phyloP scores from a whole-genome alignment of 2,797 vertebrate genomes.

The Leuciscus waleckii region DNA sequence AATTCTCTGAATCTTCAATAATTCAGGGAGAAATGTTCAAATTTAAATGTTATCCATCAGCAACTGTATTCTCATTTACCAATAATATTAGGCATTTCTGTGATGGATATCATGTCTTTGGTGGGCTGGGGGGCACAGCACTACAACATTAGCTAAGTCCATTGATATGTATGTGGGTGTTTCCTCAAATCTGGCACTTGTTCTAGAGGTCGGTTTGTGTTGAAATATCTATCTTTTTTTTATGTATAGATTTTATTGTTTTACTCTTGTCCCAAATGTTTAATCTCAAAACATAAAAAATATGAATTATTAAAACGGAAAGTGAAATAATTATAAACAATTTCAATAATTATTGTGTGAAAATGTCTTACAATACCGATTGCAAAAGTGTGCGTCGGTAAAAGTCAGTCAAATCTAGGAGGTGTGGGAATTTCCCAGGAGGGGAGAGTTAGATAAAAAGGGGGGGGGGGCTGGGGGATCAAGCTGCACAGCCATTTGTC shows the following conservation, averaged over 20 bases:
- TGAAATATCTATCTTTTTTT: neutral
- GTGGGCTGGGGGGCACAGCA: neutral
- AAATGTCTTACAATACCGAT: too few relatives aligned
- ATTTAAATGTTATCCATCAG: neutral
- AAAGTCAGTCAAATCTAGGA: too few relatives aligned
- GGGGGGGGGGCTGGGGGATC: too few relatives aligned
- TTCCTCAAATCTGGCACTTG: neutral
- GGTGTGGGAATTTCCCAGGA: too few relatives aligned
- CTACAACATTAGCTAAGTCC: neutral
- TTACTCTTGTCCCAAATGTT: neutral
- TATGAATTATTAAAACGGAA: neutral
- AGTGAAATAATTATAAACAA: too few relatives aligned
- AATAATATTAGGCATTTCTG: slow-evolving; percentile 12
- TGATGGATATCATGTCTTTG: neutral
- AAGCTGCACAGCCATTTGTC: too few relatives aligned
- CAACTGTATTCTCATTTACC: slow-evolving; percentile 9
- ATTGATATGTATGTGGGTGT: neutral
- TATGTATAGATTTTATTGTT: neutral
- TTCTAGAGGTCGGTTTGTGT: neutral
- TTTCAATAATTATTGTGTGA: too few relatives aligned
- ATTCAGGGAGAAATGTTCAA: neutral
- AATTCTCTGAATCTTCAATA: slow-evolving; percentile 1
- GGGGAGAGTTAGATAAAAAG: too few relatives aligned
- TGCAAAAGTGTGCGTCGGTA: too few relatives aligned
- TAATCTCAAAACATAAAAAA: neutral